Conservation (phyloP, 2,797 vertebrate species). For the Diplodus puntazzo region DNA sequence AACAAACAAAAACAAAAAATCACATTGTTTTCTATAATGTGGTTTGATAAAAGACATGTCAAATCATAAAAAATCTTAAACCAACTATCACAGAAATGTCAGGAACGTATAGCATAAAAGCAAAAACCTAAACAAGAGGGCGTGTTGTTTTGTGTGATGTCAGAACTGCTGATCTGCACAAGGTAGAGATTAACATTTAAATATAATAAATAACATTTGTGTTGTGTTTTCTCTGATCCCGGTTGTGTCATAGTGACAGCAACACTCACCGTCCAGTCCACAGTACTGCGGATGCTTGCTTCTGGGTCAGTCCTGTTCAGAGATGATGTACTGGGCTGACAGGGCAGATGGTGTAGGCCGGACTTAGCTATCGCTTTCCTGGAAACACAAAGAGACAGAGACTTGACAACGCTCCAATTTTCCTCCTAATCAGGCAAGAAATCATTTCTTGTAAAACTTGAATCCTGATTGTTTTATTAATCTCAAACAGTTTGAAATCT, state of each 20-base stretch:
- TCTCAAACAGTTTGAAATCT: too few relatives aligned
- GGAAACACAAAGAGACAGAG: slow-evolving; percentile 58
- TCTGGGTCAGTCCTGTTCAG: slow-evolving; percentile 85
- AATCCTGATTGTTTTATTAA: too few relatives aligned
- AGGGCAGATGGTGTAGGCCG: slow-evolving; percentile 90
- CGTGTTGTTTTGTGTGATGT: neutral
- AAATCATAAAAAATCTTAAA: too few relatives aligned
- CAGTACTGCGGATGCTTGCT: slow-evolving; percentile 87
- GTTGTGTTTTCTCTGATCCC: neutral
- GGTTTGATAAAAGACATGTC: neutral
- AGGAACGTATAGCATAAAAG: neutral
- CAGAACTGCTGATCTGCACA: neutral
- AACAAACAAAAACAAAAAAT: neutral
- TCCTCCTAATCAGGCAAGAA: neutral
- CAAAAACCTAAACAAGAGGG: neutral
- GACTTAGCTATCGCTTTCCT: slow-evolving; percentile 97
- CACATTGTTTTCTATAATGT: neutral
- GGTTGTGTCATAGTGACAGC: neutral
- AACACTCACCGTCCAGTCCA: slow-evolving; percentile 96
- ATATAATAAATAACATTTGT: neutral
- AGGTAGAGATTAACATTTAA: neutral
- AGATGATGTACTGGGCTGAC: slow-evolving; percentile 83
- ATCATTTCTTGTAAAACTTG: neutral
- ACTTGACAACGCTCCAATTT: neutral
- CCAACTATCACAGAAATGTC: neutral